These are phyloP conservation scores for Threskiornis aethiopicus DNA, from an alignment of 2,797 vertebrate species.

Conservation along the genomic window DNA sequence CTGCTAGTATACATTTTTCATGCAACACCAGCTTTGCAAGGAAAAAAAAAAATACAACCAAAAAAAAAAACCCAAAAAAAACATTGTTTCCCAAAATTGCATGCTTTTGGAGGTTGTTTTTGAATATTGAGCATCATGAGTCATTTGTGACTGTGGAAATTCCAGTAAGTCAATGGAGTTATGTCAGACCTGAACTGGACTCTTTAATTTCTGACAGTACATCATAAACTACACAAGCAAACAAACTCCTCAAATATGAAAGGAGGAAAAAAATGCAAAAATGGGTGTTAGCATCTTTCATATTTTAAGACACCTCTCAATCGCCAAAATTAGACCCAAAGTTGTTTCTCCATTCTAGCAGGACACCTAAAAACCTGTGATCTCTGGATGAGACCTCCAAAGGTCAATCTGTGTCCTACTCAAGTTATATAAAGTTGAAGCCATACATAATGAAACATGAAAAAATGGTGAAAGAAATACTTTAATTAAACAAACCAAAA, in stretches of 20 bases:
- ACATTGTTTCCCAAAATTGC: not conserved
- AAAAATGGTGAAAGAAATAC: not conserved
- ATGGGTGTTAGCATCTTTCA: not conserved
- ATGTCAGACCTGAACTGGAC: not conserved
- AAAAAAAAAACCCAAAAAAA: not conserved
- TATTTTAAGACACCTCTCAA: not conserved
- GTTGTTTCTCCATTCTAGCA: not conserved
- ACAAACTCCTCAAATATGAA: not conserved
- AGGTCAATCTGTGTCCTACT: not conserved
- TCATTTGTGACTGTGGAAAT: constrained; percentile 40
- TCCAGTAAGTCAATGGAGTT: constrained; percentile 26
- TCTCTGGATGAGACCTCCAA: not conserved
- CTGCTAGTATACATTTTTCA: not conserved
- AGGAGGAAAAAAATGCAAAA: not conserved
- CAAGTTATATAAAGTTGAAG: not conserved
- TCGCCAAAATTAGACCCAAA: not conserved
- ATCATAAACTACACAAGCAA: not conserved
- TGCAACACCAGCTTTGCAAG: not conserved
- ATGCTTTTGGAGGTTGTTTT: constrained; percentile 1
- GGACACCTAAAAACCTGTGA: not conserved
- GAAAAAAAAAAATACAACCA: not conserved
- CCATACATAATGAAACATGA: not conserved
- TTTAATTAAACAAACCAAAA: not conserved
- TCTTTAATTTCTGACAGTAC: not conserved
- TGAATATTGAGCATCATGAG: constrained; percentile 17